Evolutionary conservation across 1,140 invertebrate species (phyloP).

Genomic region (Tetramorium alpestre): DNA sequence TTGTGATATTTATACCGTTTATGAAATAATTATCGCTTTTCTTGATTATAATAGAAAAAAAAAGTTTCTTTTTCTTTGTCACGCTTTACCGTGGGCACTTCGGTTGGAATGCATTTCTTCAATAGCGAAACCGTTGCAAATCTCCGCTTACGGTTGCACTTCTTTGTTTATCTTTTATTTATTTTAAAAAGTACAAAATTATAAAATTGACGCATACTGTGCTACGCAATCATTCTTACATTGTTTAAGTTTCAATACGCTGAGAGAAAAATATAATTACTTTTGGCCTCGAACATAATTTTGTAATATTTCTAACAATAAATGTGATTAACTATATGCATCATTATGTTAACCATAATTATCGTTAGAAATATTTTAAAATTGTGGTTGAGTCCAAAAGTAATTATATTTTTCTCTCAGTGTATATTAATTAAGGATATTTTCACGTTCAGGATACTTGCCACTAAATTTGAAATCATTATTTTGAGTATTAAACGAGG

Average conservation of each 20-base stretch:
- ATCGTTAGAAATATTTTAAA: no score
- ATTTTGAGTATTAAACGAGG: not conserved
- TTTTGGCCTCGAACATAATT: no score
- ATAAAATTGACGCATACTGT: not conserved
- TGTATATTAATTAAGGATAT: not conserved
- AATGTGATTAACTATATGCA: no score
- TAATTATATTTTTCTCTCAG: no score
- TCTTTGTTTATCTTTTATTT: slow-evolving; percentile 32
- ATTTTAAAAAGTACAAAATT: not conserved
- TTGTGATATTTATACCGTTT: not conserved
- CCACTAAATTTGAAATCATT: not conserved
- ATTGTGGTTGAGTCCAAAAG: no score
- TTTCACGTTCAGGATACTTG: not conserved
- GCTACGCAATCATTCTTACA: not conserved
- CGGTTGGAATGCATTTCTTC: slow-evolving; percentile 8
- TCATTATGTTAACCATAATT: no score
- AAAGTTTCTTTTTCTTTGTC: not conserved
- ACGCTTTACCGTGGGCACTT: not conserved
- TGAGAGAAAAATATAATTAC: no score
- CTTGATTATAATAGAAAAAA: not conserved
- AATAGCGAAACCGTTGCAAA: not conserved
- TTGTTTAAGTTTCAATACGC: not conserved
- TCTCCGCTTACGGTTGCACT: not conserved
- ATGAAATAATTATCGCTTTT: slow-evolving; percentile 16
- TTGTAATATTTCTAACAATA: no score